Conservation (phyloP, 2,888 invertebrate genomes). For the Cryptocephalus moraei region DNA sequence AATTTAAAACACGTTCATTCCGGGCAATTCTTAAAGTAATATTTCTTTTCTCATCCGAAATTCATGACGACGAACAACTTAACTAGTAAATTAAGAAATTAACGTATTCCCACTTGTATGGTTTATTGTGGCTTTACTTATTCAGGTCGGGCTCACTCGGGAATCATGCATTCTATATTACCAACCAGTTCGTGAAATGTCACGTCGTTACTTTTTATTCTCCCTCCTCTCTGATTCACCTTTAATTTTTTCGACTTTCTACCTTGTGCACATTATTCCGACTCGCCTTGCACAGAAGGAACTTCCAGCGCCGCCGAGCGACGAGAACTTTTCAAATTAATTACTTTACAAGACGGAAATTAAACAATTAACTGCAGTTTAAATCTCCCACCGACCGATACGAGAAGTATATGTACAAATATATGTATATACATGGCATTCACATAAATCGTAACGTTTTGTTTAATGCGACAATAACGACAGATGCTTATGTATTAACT, state of each 20-base stretch:
- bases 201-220: constrained; percentile 22
- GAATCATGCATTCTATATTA: constrained; percentile 37
- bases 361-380: too few species aligned
- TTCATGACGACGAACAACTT: constrained; percentile 37
- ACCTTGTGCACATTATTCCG: background rate
- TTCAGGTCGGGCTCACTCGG: constrained; percentile 31
- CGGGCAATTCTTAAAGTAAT: constrained; percentile 35
- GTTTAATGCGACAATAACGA: too few species aligned
- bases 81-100: constrained; percentile 41
- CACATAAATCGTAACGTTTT: too few species aligned
- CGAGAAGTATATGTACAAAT: too few species aligned
- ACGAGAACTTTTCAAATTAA: too few species aligned
- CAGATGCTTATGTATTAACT: too few species aligned
- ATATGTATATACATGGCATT: too few species aligned
- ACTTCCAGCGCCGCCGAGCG: too few species aligned
- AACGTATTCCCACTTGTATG: constrained; percentile 40
- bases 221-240: background rate
- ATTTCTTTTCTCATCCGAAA: constrained; percentile 35
- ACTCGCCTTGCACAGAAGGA: background rate
- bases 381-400: too few species aligned
- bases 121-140: constrained; percentile 39
- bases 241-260: background rate
- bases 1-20: constrained; percentile 33
- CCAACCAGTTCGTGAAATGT: constrained; percentile 32
- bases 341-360: too few species aligned